Percentiles rank a stretch among this genome's conserved stretches.
phyloP scores from a whole-genome alignment of 2,113 vertebrate genomes.

The Phylloscopus trochiloides region DNA sequence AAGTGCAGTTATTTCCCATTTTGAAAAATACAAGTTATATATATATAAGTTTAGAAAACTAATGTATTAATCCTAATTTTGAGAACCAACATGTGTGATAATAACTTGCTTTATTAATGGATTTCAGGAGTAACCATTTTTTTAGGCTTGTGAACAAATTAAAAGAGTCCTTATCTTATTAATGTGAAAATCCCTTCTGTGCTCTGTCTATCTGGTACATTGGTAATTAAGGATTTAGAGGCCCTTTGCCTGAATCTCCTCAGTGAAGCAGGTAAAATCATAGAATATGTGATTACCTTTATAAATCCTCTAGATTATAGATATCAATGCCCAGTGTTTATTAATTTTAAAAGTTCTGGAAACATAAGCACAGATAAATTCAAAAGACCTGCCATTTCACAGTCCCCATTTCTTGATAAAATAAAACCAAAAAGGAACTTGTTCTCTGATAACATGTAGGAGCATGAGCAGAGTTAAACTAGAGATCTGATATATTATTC shows the following conservation, averaged over 20 bases:
- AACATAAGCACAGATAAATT: not conserved
- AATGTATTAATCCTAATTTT: not conserved
- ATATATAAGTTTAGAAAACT: not conserved
- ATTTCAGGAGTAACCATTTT: not conserved
- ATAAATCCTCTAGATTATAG: not conserved
- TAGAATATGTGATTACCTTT: not conserved
- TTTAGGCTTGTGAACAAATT: not conserved
- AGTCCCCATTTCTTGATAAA: not conserved
- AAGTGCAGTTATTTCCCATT: not conserved
- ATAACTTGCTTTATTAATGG: not conserved
- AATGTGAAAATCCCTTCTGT: slow-evolving; percentile 16
- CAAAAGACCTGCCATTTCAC: not conserved
- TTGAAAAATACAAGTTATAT: not conserved
- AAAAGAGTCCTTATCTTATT: slow-evolving; percentile 7
- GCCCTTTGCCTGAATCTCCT: not conserved
- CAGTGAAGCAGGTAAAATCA: not conserved
- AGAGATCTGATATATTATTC: not conserved
- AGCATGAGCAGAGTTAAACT: not conserved
- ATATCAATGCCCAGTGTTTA: not conserved
- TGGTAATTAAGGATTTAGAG: slow-evolving; percentile 17
- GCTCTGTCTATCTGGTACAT: not conserved
- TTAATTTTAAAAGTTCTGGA: not conserved
- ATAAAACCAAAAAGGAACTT: not conserved
- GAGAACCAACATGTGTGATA: not conserved
- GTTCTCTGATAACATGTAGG: not conserved